A percentile compares a stretch with the other conserved stretches of the same genome.
These are phyloP conservation scores for Centruroides sculpturatus DNA, from an alignment of 1,140 invertebrate species.

Conservation along the genomic window DNA sequence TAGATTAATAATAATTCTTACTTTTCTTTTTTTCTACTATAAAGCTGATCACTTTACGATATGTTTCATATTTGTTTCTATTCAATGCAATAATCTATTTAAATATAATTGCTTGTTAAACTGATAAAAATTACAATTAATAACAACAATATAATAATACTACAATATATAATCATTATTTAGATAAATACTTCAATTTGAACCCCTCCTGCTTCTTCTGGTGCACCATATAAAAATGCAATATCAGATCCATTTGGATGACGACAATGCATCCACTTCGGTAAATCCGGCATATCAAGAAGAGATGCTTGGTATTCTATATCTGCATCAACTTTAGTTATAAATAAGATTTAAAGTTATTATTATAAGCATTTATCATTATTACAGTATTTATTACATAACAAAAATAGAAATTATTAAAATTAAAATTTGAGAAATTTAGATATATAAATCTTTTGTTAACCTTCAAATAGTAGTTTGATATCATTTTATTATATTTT, in stretches of 20 bases:
- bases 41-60: constrained; percentile 25
- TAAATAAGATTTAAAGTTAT: not conserved
- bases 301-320: constrained; percentile 51
- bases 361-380: no score
- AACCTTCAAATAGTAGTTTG: no score
- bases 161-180: not conserved
- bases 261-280: constrained; percentile 60
- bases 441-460: no score
- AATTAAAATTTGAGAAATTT: no score
- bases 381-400: no score
- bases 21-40: constrained; percentile 10
- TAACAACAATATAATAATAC: not conserved
- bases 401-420: no score
- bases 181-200: constrained; percentile 13
- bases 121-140: not conserved
- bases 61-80: constrained; percentile 57
- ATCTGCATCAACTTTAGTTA: constrained; percentile 29
- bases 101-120: constrained; percentile 20
- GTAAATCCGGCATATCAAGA: constrained; percentile 57
- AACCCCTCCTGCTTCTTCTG: constrained; percentile 10
- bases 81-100: constrained; percentile 53
- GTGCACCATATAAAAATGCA: constrained; percentile 18
- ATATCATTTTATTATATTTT: no score
- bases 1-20: constrained; percentile 6
- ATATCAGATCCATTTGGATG: constrained; percentile 2